These are phyloP conservation scores for Chlorodrepanis virens DNA, from an alignment of 2,113 vertebrate species.

Conservation along the genomic window DNA sequence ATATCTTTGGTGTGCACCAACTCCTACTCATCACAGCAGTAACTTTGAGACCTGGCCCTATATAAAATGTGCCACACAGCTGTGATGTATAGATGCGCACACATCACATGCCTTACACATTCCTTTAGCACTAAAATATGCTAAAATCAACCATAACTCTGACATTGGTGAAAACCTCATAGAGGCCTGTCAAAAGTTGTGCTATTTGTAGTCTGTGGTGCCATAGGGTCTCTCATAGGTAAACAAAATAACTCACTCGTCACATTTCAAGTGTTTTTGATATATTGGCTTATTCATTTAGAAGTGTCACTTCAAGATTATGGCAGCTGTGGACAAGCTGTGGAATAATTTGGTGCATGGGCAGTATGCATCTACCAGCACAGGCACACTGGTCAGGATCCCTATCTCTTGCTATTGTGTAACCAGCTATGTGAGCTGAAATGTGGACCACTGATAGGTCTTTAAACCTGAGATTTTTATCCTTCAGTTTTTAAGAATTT, in stretches of 20 bases:
- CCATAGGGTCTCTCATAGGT: not conserved
- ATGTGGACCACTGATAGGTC: not conserved
- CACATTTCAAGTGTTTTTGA: not conserved
- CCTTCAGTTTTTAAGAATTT: not conserved
- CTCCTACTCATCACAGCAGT: not conserved
- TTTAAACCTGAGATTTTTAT: not conserved
- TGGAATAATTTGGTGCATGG: rapidly evolving
- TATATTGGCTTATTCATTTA: not conserved
- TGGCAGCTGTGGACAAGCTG: not conserved
- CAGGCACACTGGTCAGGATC: not conserved
- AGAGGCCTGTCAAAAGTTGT: not conserved
- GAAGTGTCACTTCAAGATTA: not conserved
- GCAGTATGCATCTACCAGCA: not conserved
- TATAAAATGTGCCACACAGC: not conserved
- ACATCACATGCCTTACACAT: not conserved
- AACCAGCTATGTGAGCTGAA: not conserved
- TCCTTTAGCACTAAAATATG: not conserved
- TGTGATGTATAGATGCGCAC: not conserved
- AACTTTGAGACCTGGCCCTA: not conserved
- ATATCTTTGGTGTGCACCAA: not conserved
- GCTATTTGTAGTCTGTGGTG: not conserved
- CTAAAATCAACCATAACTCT: not conserved
- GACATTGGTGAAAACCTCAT: not conserved
- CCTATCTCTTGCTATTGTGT: not conserved
- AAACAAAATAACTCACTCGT: not conserved